Evolutionary conservation across 2,888 invertebrate species (phyloP), one percentile per base, ranked within the genome.

Genomic region (Lasioglossum villosulum): DNA sequence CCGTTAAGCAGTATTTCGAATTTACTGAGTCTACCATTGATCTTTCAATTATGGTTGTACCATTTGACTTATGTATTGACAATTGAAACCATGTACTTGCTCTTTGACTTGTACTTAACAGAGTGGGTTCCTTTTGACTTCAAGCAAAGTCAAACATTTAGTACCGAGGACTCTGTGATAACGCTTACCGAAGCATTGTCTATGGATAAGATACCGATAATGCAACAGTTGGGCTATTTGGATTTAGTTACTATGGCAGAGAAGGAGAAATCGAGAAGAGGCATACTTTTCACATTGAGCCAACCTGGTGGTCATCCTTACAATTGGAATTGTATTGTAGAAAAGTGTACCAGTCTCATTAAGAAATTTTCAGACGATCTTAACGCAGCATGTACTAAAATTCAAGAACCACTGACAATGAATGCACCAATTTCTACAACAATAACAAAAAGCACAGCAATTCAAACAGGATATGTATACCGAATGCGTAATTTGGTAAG

Each of bases 271-370:
- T 75, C 87, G 0, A 96, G 98, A 90, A 96, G 98, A 74, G 94
- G 95, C 89, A 95, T 96, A 81, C 95, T 98, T 68, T 98, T 97
- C 93, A 96, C 96, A 23, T 95, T 98, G 0, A 98, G 98, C 48
- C 97, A 97, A 92, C 98, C 98, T 42, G 98, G 98, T 34, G 98
- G 98, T 48, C 98, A 98, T 95, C 98, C 98, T 0, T 97, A 98
- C 92, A 98, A 98, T 92, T 98, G 98, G 98, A 98, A 97, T 92
- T 96, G 96, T 88, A 94, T 98, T 16, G 94, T 97, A 72, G 96
- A 96, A 83, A 96, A 96, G 90, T 97, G 97, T 93, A 94, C 98
- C 16, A 94, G 94, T 52, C 95, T 97, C 0, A 96, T 98, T 4
- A 96, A 96, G 86, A 96, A 96, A 68, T 98, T 97, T 89, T 96